Conservation (phyloP, 2,113 vertebrate species). For the Forbesichthys papilliferus region DNA sequence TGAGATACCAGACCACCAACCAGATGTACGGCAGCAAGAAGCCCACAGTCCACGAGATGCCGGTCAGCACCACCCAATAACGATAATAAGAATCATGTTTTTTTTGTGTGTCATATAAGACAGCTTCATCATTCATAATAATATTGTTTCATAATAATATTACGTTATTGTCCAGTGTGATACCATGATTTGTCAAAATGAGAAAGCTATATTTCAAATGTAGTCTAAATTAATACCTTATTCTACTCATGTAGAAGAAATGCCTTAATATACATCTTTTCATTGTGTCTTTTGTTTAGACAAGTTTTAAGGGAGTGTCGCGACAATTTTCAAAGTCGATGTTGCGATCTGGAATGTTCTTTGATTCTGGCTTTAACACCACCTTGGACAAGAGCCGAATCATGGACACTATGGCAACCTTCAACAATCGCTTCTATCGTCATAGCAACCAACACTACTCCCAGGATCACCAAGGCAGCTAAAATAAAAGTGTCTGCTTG, state of each 20-base stretch:
- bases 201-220: no score
- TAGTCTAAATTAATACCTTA: background rate
- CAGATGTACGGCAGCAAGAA: constrained; percentile 1
- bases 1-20: background rate
- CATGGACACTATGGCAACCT: no score
- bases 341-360: constrained; percentile 68
- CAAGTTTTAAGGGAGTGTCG: constrained; percentile 50
- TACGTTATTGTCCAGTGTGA: no score
- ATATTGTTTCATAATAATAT: no score
- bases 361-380: constrained; percentile 72
- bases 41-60: constrained; percentile 52
- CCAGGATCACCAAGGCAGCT: background rate
- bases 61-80: constrained; percentile 7
- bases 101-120: no score
- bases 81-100: no score
- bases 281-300: constrained; percentile 59
- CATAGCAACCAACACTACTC: constrained; percentile 51
- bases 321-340: constrained; percentile 61
- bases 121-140: no score
- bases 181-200: no score
- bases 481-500: background rate
- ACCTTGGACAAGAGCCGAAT: constrained; percentile 66
- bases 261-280: no score
- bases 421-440: constrained; percentile 42
- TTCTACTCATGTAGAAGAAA: no score